Evolutionary conservation across 2,797 vertebrate species (phyloP).

Genomic region (Glyptemys insculpta): DNA sequence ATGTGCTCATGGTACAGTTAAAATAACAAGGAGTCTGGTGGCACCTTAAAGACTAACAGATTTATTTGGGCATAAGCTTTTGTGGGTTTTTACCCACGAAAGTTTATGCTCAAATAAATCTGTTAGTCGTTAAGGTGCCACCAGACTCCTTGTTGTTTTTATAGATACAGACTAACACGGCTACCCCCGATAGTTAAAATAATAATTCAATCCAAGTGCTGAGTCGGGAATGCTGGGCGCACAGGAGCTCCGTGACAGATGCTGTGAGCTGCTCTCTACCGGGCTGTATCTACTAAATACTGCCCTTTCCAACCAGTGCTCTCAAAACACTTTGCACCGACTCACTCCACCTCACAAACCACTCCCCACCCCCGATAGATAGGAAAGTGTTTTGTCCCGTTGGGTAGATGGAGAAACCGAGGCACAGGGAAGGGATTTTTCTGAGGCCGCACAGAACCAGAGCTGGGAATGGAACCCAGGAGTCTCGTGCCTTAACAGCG

Average conservation of each 20-base stretch:
- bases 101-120: no score
- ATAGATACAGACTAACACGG: no score
- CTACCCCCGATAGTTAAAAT: no score
- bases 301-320: background rate
- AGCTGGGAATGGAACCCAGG: background rate
- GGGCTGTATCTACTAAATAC: accelerated
- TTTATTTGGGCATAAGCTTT: no score
- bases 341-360: accelerated
- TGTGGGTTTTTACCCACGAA: no score
- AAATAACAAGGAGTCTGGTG: no score
- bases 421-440: no score
- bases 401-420: no score
- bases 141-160: no score
- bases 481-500: background rate
- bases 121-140: no score
- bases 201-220: background rate
- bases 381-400: no score
- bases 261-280: background rate
- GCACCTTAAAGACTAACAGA: no score
- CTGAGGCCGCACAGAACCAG: background rate
- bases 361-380: background rate
- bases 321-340: background rate
- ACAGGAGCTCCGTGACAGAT: background rate
- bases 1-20: background rate
- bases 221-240: accelerated